phyloP scores from a whole-genome alignment of 2,113 vertebrate species.

The Onychorhynchus coronatus region DNA sequence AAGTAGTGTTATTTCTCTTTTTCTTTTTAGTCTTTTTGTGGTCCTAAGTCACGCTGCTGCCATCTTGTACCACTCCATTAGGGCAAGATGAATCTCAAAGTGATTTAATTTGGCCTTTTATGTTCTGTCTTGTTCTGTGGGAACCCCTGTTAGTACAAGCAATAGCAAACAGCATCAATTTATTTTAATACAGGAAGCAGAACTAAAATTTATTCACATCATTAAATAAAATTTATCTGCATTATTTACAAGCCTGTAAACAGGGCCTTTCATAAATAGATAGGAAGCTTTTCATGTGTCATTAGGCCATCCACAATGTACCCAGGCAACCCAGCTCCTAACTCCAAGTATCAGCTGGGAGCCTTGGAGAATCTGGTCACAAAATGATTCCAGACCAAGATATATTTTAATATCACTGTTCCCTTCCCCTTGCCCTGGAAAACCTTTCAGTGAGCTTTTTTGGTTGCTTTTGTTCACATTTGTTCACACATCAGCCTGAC shows the following conservation, averaged over 20 bases:
- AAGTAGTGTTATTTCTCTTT: neutral
- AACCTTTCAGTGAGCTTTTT: neutral
- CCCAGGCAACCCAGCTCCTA: neutral
- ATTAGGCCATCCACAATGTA: neutral
- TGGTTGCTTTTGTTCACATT: neutral
- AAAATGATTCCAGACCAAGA: neutral
- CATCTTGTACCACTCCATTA: neutral
- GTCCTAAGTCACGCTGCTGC: neutral
- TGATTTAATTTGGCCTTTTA: neutral
- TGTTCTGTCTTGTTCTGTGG: neutral
- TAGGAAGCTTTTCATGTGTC: neutral
- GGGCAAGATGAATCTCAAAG: neutral
- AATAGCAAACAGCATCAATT: neutral
- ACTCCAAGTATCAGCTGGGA: neutral
- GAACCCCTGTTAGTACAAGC: neutral
- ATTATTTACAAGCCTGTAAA: neutral
- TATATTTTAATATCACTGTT: neutral
- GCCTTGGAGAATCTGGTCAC: neutral
- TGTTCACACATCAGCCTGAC: neutral
- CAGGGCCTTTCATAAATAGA: neutral
- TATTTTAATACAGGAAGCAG: neutral
- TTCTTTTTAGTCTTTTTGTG: neutral
- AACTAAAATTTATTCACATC: neutral
- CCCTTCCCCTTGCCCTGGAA: neutral
- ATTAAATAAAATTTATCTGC: neutral